Evolutionary conservation across 2,113 vertebrate species (phyloP), one percentile per base, ranked within the genome.

Genomic region (Callionymus lyra): DNA sequence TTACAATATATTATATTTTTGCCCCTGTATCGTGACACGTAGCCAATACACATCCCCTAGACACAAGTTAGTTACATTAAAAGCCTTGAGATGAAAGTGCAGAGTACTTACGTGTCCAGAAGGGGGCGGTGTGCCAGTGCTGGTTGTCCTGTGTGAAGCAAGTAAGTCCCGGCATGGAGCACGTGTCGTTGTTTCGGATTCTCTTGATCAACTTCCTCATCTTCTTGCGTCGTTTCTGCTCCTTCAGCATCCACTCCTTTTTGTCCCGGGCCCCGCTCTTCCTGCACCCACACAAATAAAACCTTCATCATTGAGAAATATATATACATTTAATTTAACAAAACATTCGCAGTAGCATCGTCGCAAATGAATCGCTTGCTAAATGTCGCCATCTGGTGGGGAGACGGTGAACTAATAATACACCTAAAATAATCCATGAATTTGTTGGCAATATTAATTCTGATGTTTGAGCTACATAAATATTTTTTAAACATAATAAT

Each of bases 131-230:
- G 71, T 97, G 93, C 94, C 94, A 98, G 80, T 98, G 94, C 45
- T 97, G 91, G 85, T 97, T 98, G 84, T 98, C 90, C 0, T 98
- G 94, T 12, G 93, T 96, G 76, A 98, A 98, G 81, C 94, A 98
- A 2, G 94, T 98, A 42, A 98, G 90, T 9, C 94, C 94, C 0
- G 94, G 94, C 92, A 97, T 95, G 70, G 93, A 97, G 82, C 94
- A 98, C 0, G 94, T 97, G 76, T 98, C 93, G 0, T 96, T 93
- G 58, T 94, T 95, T 45, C 89, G 91, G 14, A 97, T 86, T 6
- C 92, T 86, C 63, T 94, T 97, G 0, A 98, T 88, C 55, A 98
- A 83, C 65, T 97, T 97, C 10, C 93, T 88, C 1, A 98, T 80
- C 31, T 97, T 96, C 84, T 98, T 98, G 65, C 90, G 88, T 16